Evolutionary conservation across 1,140 invertebrate genomes (phyloP), one percentile per base, ranked within the genome.

Genomic region (Trypoxylus dichotomus): DNA sequence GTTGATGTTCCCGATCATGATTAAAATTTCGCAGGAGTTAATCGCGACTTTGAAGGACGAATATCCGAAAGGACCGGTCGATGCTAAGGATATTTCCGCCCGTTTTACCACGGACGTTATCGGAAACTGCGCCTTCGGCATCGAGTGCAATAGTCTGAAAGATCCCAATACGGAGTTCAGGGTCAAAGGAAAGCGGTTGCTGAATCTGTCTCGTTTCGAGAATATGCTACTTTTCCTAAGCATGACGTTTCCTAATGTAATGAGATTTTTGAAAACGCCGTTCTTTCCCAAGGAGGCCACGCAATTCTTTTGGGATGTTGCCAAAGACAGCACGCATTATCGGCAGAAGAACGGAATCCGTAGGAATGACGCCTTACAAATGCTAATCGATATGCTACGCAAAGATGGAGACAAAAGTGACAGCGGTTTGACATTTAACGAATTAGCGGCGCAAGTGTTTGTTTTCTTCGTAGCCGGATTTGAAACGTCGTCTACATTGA

Each of bases 61-160:
- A 37, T 32, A 74, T 1, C 77, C 78, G 13, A 42, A 73, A 13
- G 41, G 81, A 15, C 63, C 75, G 47, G n/a, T 84, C 21, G 82
- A 88, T 41, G 54, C 85, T 1, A 86, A 85, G 75, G 85, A 87
- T 71, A 77, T 78, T 2, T 83, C 83, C 47, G 82, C 81, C 0
- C 82, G 85, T 76, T 87, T 88, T 77, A 88, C 90, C 0, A 90
- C 88, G 41, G 90, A 91, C 79, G 89, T 91, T 15, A 89, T 90
- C 24, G 88, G 88, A 0, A 85, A 85, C 0, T 86, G 84, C 2
- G 88, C 87, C 11, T 90, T 90, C 79, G 89, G 89, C 19, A 54
- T 75, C 2, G 43, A 75, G 10, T 47, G 41, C 10, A 54, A 75
- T 27, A 42, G 32, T 3, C 15, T 74, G 29, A 74, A 74, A 32